These are phyloP conservation scores for Synchiropus splendidus DNA, from an alignment of 2,113 vertebrate species.

Conservation along the genomic window DNA sequence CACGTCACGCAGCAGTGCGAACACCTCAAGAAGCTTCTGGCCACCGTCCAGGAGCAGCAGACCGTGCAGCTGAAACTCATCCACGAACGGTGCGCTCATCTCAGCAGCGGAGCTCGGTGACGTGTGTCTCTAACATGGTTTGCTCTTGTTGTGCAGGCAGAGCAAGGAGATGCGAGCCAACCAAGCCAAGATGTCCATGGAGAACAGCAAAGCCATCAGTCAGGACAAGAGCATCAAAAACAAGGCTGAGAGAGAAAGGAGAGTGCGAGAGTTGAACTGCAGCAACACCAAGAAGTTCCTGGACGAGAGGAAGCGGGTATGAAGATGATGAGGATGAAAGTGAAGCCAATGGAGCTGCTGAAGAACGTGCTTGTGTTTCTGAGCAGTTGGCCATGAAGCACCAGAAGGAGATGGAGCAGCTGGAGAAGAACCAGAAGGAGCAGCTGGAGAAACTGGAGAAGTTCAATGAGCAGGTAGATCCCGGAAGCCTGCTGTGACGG, in stretches of 20 bases:
- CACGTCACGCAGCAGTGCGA: constrained; percentile 93
- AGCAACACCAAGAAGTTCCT: constrained; percentile 99
- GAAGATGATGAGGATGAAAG: constrained; percentile 9
- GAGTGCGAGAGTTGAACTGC: constrained; percentile 95
- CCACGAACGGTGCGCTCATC: constrained; percentile 78
- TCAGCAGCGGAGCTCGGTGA: background rate
- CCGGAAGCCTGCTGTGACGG: no score
- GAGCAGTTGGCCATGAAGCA: constrained; percentile 91
- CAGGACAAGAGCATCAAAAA: constrained; percentile 98
- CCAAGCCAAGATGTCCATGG: constrained; percentile 97
- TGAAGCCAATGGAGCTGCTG: background rate
- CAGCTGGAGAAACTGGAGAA: constrained; percentile 94
- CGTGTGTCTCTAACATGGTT: background rate
- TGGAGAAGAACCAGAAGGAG: constrained; percentile 89
- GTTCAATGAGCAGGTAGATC: constrained; percentile 91
- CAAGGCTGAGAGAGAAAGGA: constrained; percentile 94
- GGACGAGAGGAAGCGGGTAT: constrained; percentile 93
- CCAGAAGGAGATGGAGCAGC: constrained; percentile 94
- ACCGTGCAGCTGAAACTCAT: constrained; percentile 86
- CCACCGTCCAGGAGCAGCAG: constrained; percentile 85
- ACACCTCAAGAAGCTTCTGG: constrained; percentile 81
- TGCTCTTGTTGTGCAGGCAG: constrained; percentile 62
- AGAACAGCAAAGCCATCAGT: constrained; percentile 98
- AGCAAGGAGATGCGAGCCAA: constrained; percentile 97
- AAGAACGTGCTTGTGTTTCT: constrained; percentile 6